Conservation (phyloP, 2,888 invertebrate species). For the Mamestra brassicae region DNA sequence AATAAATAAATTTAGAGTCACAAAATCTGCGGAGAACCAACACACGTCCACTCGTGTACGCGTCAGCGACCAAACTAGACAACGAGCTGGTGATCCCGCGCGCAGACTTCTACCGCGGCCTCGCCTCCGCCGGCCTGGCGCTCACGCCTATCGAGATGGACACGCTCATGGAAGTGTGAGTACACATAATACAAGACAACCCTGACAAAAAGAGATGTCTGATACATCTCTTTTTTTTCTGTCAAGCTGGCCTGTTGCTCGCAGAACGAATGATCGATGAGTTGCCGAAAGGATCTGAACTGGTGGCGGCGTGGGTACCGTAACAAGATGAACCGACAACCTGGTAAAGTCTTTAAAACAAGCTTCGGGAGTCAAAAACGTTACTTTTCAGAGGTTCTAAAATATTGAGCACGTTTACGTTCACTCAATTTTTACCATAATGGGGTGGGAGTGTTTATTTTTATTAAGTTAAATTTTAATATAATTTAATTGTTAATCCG, state of each 20-base stretch:
- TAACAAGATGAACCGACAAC: too few relatives aligned
- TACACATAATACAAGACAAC: constrained; percentile 45
- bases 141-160: constrained; percentile 93
- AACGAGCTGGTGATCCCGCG: constrained; percentile 92
- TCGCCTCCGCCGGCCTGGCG: constrained; percentile 92
- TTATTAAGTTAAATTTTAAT: too few relatives aligned
- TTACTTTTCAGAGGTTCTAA: too few relatives aligned
- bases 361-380: not conserved
- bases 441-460: too few relatives aligned
- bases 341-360: not conserved
- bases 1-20: too few relatives aligned
- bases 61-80: constrained; percentile 4
- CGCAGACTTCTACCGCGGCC: constrained; percentile 93
- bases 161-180: constrained; percentile 94
- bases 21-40: too few relatives aligned
- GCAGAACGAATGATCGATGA: not conserved
- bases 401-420: too few relatives aligned
- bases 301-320: not conserved
- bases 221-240: not conserved
- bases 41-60: too few relatives aligned
- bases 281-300: not conserved
- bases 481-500: too few relatives aligned
- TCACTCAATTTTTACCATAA: too few relatives aligned
- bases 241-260: not conserved
- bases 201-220: too few relatives aligned